A percentile compares a stretch with the other conserved stretches of the same genome.
Conservation (phyloP, 2,888 invertebrate genomes). For the Drosophila eohydei region DNA sequence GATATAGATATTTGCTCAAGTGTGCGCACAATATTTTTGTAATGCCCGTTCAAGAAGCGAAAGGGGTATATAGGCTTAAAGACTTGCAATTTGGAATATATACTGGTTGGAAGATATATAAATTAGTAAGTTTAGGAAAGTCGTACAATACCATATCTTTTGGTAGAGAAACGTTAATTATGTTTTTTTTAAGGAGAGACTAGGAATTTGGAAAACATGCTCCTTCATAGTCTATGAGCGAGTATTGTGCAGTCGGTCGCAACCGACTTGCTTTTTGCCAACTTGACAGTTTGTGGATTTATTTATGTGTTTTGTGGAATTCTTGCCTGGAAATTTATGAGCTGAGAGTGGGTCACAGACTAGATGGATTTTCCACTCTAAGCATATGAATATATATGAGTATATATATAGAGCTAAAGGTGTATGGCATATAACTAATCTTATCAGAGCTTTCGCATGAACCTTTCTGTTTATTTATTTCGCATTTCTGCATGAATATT, state of each 20-base stretch:
- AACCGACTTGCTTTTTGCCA: neutral
- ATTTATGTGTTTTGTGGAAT: constrained; percentile 9
- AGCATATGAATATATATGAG: constrained; percentile 8
- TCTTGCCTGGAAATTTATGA: constrained; percentile 3
- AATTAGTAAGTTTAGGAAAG: too few relatives aligned
- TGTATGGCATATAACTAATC: constrained; percentile 38
- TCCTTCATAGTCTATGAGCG: neutral
- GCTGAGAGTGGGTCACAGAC: constrained; percentile 4
- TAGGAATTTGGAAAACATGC: neutral
- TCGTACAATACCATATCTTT: too few relatives aligned
- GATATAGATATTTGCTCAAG: constrained; percentile 18
- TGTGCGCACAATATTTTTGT: neutral
- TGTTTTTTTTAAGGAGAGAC: neutral
- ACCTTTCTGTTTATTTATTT: constrained; percentile 36
- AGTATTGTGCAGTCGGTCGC: neutral
- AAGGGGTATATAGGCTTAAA: neutral
- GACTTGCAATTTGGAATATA: too few relatives aligned
- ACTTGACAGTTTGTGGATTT: constrained; percentile 8
- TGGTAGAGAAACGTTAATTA: too few relatives aligned
- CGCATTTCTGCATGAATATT: constrained; percentile 23
- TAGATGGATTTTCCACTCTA: constrained; percentile 2
- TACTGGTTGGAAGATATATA: too few relatives aligned
- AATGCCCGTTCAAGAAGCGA: neutral
- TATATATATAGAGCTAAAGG: neutral
- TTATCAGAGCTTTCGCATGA: constrained; percentile 37